A percentile compares a stretch with the other conserved stretches of the same genome.
phyloP scores from a whole-genome alignment of 1,140 invertebrate species.

The Andrena cerasifolii region DNA sequence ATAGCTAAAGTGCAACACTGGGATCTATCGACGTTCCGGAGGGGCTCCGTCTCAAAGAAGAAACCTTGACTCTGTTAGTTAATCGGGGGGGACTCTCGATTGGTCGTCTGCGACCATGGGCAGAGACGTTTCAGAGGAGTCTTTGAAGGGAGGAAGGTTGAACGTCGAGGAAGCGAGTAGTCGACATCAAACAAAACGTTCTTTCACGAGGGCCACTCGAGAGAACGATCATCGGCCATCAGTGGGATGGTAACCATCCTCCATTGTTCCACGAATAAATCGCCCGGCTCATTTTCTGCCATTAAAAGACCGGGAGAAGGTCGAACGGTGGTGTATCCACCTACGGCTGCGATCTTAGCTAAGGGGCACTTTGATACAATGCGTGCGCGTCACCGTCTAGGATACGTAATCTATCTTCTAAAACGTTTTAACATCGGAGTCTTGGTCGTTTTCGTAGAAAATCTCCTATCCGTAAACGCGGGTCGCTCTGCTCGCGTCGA shows the following conservation, averaged over 20 bases:
- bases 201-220: conserved; percentile 15
- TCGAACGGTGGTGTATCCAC: neutral
- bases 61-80: neutral
- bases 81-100: neutral
- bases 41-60: neutral
- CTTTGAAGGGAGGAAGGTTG: conserved; percentile 8
- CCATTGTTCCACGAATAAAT: conserved; percentile 38
- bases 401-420: conserved; percentile 51
- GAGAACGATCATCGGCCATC: conserved; percentile 30
- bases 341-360: neutral
- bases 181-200: conserved; percentile 33
- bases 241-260: conserved; percentile 18
- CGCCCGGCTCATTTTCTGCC: conserved; percentile 3
- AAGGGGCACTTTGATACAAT: neutral
- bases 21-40: neutral
- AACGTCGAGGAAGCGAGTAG: neutral
- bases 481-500: neutral
- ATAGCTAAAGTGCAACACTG: no score
- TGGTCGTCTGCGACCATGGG: neutral
- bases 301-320: neutral
- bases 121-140: neutral
- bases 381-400: conserved; percentile 28
- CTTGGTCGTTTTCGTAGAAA: conserved; percentile 70
- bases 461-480: conserved; percentile 52
- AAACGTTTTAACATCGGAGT: conserved; percentile 48